These are phyloP conservation scores for Caenorhabditis sp. DNA, from an alignment of 2,888 invertebrate genomes.

Conservation along the genomic window DNA sequence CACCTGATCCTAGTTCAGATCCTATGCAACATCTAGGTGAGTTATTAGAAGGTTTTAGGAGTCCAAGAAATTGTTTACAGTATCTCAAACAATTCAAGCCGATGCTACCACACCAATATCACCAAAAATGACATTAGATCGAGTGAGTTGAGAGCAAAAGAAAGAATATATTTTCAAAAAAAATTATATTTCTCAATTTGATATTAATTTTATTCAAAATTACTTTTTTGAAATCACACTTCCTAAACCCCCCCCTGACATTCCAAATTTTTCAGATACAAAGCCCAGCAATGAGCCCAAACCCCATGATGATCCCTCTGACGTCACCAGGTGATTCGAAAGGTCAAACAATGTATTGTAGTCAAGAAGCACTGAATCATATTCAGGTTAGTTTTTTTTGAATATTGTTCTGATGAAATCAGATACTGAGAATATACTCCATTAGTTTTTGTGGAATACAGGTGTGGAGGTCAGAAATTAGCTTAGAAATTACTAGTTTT, in stretches of 20 bases:
- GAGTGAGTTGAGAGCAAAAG: not conserved
- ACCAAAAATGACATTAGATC: conserved; percentile 19
- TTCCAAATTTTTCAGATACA: conserved; percentile 4
- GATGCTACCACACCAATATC: conserved; percentile 43
- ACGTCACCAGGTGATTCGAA: conserved; percentile 25
- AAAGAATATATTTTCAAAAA: too few species aligned
- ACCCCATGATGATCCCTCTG: conserved; percentile 34
- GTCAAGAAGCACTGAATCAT: conserved; percentile 53
- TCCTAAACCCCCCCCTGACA: not conserved
- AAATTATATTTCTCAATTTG: too few species aligned
- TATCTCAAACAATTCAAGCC: conserved; percentile 37
- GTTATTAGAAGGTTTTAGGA: not conserved
- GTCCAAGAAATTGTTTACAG: conserved; percentile 8
- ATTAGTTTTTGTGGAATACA: too few species aligned
- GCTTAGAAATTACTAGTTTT: too few species aligned
- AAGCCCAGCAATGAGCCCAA: conserved; percentile 14
- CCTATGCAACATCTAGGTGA: conserved; percentile 24
- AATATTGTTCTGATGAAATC: not conserved
- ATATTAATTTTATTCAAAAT: too few species aligned
- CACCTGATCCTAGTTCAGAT: conserved; percentile 41
- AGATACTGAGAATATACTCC: too few species aligned
- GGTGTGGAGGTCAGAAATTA: too few species aligned
- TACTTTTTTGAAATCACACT: too few species aligned
- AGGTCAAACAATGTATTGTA: conserved; percentile 44
- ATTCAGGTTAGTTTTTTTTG: conserved; percentile 37